Evolutionary conservation across 2,888 invertebrate genomes (phyloP), one percentile per base, ranked within the genome.

Genomic region (Dryadula phaetusa): DNA sequence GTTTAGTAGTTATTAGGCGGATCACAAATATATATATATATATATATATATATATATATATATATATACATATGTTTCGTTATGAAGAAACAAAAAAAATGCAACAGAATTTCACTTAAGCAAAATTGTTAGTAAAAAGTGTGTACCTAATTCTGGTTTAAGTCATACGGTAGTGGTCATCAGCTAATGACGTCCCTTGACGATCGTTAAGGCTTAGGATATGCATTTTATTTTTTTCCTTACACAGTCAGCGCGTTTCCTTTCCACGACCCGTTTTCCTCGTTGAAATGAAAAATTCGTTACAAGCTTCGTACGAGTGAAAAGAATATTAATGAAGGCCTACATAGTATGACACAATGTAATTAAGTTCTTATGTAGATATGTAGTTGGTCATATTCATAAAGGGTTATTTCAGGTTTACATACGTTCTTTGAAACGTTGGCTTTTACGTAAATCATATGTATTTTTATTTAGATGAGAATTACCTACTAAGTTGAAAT

Each of bases 141-240:
- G 22, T 20, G 54, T 7, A 20, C 5, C 28, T 52, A 52, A 16
- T 16, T 28, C 32, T 32, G 44, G 54, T 46, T 60, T 60, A 60
- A 37, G 49, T 44, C 28, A 60, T 52, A 25, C 60, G 42, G 60
- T 60, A 37, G 10, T 60, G 65, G 65, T 40, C 60, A 65, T 65
- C 65, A 65, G 60, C 65, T 65, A 65, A 65, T 60, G 58, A 60
- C 37, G 28, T 60, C 65, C 60, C 60, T 40, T 22, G 47, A 52
- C 65, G 60, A 32, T 60, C 58, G 28, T 65, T 65, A 65, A 47
- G 65, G 22, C 56, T 56, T 40, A 56, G 56, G 37, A 56, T 40
- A 56, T 25, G 40, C 56, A 56, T 56, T 56, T 56, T 56, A 40
- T 56, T 40, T 56, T 18, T 56, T 56, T 40, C 40, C 16, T 10